Percentiles rank a stretch among this genome's conserved stretches.
phyloP scores from a whole-genome alignment of 1,140 invertebrate genomes.

The Bombus difficillimus region DNA sequence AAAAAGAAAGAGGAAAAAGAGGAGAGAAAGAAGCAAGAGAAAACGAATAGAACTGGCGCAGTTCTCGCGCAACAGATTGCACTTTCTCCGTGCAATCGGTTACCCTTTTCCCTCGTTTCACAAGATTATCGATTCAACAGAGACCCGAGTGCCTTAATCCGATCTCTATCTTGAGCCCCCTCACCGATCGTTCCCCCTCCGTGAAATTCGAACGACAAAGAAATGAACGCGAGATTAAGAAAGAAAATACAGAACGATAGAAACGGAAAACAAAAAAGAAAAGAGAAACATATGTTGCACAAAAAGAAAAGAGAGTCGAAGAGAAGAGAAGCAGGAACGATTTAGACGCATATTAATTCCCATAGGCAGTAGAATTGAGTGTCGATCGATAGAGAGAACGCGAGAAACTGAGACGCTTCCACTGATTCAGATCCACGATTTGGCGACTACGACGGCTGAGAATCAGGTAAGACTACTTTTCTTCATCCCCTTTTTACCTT shows the following conservation, averaged over 20 bases:
- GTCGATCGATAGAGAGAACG: conserved; percentile 66
- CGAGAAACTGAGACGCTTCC: conserved; percentile 42
- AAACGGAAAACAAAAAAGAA: conserved; percentile 22
- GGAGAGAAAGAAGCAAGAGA: not conserved
- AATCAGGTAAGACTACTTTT: conserved; percentile 63
- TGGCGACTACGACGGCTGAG: conserved; percentile 22
- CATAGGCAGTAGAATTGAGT: conserved; percentile 69
- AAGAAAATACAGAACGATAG: not conserved
- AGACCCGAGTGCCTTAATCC: conserved; percentile 79
- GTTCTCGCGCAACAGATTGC: not conserved
- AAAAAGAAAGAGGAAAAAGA: not conserved
- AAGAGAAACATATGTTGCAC: not conserved
- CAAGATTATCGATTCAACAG: conserved; percentile 63
- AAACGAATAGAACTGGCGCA: not conserved
- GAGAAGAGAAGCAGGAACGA: conserved; percentile 53
- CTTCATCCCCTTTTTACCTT: conserved; percentile 7
- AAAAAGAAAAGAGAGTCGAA: conserved; percentile 22
- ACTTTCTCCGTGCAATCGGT: conserved; percentile 56
- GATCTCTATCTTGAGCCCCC: conserved; percentile 35
- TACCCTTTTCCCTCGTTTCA: conserved; percentile 35
- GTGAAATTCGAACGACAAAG: conserved; percentile 20
- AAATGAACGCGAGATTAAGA: not conserved
- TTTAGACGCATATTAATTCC: conserved; percentile 71
- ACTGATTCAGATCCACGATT: conserved; percentile 38
- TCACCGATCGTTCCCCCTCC: not conserved